Evolutionary conservation across 2,888 invertebrate species (phyloP).

Genomic region (Hypselothyrea guttata): DNA sequence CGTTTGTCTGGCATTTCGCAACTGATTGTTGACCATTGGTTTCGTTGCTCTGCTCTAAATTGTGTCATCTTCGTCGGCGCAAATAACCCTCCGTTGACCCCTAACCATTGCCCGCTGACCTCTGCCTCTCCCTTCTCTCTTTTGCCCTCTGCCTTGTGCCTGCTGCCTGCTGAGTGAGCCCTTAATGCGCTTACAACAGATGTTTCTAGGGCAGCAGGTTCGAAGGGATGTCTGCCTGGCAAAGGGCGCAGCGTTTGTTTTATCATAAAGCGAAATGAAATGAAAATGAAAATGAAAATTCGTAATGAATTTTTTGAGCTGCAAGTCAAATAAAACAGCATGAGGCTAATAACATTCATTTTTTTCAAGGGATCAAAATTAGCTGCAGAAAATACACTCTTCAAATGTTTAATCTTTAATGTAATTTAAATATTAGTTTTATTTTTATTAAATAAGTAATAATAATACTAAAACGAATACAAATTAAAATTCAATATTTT

Average conservation of each 20-base stretch:
- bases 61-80: slow-evolving; percentile 63
- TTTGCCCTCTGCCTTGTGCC: slow-evolving; percentile 8
- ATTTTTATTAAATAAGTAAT: background rate
- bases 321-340: slow-evolving; percentile 34
- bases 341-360: slow-evolving; percentile 22
- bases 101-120: slow-evolving; percentile 9
- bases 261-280: background rate
- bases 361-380: slow-evolving; percentile 6
- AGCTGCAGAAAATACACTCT: slow-evolving; percentile 4
- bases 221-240: slow-evolving; percentile 21
- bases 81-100: slow-evolving; percentile 24
- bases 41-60: slow-evolving; percentile 36
- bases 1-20: slow-evolving; percentile 2
- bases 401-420: background rate
- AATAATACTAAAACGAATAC: too few relatives aligned
- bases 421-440: background rate
- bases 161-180: slow-evolving; percentile 27
- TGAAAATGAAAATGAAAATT: background rate
- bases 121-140: too few relatives aligned
- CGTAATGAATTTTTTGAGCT: slow-evolving; percentile 28
- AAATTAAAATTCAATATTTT: too few relatives aligned
- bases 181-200: slow-evolving; percentile 70
- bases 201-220: slow-evolving; percentile 48
- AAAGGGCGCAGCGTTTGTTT: background rate
- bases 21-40: slow-evolving; percentile 44